These are phyloP conservation scores for Exocentrus adspersus DNA, from an alignment of 2,888 invertebrate species.

Conservation along the genomic window DNA sequence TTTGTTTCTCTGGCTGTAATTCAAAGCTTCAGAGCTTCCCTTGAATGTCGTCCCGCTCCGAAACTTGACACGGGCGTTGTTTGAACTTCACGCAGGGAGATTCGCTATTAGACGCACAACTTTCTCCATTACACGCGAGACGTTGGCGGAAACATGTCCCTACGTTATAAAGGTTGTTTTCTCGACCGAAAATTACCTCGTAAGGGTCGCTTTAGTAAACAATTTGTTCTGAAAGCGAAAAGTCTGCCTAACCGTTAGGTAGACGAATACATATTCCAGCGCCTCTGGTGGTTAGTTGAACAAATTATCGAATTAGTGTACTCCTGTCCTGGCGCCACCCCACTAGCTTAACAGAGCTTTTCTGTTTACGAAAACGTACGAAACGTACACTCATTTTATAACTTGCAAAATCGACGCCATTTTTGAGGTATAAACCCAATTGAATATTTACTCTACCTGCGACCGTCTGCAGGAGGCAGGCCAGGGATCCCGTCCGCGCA, in stretches of 20 bases:
- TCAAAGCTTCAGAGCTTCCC: too few species aligned
- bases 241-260: not conserved
- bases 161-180: not conserved
- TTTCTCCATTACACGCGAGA: constrained; percentile 33
- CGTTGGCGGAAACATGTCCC: not conserved
- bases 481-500: not conserved
- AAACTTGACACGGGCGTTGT: constrained; percentile 9
- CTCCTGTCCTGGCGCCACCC: too few species aligned
- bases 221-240: not conserved
- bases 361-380: too few species aligned
- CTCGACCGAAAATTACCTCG: not conserved
- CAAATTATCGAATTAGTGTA: constrained; percentile 24
- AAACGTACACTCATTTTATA: too few species aligned
- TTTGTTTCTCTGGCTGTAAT: too few species aligned
- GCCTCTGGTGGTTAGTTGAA: constrained; percentile 7
- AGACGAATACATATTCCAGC: constrained; percentile 12
- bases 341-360: too few species aligned
- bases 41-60: not conserved
- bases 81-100: constrained; percentile 27
- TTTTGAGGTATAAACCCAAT: too few species aligned
- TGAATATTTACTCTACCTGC: constrained; percentile 1
- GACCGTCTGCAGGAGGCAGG: not conserved
- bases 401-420: too few species aligned
- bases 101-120: constrained; percentile 34
- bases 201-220: not conserved